phyloP scores from a whole-genome alignment of 2,113 vertebrate species.

The Raphicerus campestris region DNA sequence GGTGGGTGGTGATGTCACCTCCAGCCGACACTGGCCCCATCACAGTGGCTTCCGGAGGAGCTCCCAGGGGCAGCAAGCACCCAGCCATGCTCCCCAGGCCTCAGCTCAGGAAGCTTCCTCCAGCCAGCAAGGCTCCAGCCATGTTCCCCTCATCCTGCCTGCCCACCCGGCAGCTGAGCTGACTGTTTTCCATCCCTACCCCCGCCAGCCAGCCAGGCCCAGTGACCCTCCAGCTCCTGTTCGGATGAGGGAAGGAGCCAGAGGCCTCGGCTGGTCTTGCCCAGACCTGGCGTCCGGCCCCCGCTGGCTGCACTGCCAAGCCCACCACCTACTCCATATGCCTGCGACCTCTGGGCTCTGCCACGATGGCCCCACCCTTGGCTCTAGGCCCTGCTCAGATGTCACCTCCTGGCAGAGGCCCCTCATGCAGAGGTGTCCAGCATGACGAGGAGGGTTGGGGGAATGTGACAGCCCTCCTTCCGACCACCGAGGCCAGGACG shows the following conservation, averaged over 20 bases:
- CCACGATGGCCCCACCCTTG: background rate
- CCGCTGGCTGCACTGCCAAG: background rate
- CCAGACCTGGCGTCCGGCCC: background rate
- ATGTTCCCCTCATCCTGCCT: background rate
- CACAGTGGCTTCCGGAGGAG: background rate
- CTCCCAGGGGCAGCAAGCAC: background rate
- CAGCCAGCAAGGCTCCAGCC: background rate
- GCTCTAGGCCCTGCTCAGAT: background rate
- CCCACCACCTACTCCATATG: background rate
- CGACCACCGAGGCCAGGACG: background rate
- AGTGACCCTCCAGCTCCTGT: background rate
- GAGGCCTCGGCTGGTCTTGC: background rate
- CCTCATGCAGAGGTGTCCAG: background rate
- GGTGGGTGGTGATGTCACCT: rapidly evolving
- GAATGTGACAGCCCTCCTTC: background rate
- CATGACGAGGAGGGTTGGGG: background rate
- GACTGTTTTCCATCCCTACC: background rate
- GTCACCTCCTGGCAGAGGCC: background rate
- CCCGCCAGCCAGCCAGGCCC: background rate
- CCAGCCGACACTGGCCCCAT: background rate
- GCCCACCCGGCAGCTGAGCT: background rate
- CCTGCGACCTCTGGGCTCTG: background rate
- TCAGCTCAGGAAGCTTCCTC: background rate
- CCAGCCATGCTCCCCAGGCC: background rate
- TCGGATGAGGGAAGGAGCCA: background rate